Evolutionary conservation across 1,140 invertebrate species (phyloP).

Genomic region (Campoletis sonorensis): DNA sequence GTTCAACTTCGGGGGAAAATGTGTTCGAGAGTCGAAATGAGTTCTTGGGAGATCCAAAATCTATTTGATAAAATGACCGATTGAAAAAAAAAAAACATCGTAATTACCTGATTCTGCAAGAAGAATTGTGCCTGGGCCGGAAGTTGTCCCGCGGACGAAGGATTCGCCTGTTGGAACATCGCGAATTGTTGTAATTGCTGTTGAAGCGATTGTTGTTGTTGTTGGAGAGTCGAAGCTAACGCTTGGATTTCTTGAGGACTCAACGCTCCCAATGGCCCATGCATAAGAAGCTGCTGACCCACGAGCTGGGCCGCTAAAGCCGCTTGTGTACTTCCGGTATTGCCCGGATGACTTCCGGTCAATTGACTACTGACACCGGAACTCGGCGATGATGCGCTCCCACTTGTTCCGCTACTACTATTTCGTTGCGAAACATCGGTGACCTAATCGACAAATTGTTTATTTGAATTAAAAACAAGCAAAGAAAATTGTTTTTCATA

Average conservation of each 20-base stretch:
- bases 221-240: slow-evolving; percentile 81
- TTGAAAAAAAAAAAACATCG: slow-evolving; percentile 42
- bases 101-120: slow-evolving; percentile 86
- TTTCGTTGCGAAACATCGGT: slow-evolving; percentile 78
- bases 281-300: slow-evolving; percentile 80
- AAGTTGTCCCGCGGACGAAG: slow-evolving; percentile 76
- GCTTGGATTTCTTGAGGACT: slow-evolving; percentile 81
- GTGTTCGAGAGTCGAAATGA: not conserved
- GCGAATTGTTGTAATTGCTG: slow-evolving; percentile 85
- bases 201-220: slow-evolving; percentile 80
- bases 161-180: slow-evolving; percentile 80
- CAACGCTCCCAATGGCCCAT: slow-evolving; percentile 74
- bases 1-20: too few species aligned
- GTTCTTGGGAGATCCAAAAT: not conserved
- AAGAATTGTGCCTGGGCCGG: slow-evolving; percentile 85
- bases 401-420: slow-evolving; percentile 74
- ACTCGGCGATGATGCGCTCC: slow-evolving; percentile 77
- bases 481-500: not conserved
- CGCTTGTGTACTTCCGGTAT: slow-evolving; percentile 77
- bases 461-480: too few species aligned
- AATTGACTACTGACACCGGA: slow-evolving; percentile 78
- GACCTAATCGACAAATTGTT: slow-evolving; percentile 66
- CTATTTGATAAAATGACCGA: not conserved
- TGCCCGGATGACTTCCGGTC: slow-evolving; percentile 71
- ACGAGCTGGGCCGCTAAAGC: slow-evolving; percentile 82